These are phyloP conservation scores for Luehdorfia chinensis DNA, from an alignment of 1,140 invertebrate genomes.

Conservation along the genomic window DNA sequence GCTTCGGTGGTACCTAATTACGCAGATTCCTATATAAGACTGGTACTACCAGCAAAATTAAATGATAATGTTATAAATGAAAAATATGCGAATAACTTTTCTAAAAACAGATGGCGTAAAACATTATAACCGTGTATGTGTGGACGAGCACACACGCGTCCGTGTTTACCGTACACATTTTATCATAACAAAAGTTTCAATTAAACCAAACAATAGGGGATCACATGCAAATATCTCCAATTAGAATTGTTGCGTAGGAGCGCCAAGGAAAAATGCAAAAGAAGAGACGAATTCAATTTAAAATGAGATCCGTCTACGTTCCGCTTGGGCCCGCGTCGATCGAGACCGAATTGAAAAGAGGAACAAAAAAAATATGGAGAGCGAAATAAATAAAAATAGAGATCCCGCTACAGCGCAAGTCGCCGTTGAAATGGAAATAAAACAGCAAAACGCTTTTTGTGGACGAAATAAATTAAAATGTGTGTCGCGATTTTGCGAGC, in stretches of 20 bases:
- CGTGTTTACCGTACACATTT: constrained; percentile 30
- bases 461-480: constrained; percentile 77
- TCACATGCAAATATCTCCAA: constrained; percentile 66
- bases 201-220: constrained; percentile 52
- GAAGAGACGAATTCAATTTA: constrained; percentile 69
- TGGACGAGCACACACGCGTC: too few species aligned
- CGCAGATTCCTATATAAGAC: too few species aligned
- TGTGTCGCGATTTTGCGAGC: constrained; percentile 68
- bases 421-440: constrained; percentile 76
- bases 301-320: constrained; percentile 74
- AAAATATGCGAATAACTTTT: too few species aligned
- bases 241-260: constrained; percentile 62
- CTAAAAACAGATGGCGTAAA: too few species aligned
- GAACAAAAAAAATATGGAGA: constrained; percentile 48
- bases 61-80: too few species aligned
- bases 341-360: constrained; percentile 72
- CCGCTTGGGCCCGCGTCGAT: constrained; percentile 63
- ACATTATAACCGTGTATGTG: too few species aligned
- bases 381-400: constrained; percentile 76
- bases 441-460: constrained; percentile 73
- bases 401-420: constrained; percentile 75
- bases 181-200: constrained; percentile 36
- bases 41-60: too few species aligned
- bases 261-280: constrained; percentile 64
- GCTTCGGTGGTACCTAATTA: too few species aligned